Percentiles rank a stretch among this genome's conserved stretches.
These are phyloP conservation scores for Prosapia bicincta DNA, from an alignment of 2,888 invertebrate genomes.

Conservation along the genomic window DNA sequence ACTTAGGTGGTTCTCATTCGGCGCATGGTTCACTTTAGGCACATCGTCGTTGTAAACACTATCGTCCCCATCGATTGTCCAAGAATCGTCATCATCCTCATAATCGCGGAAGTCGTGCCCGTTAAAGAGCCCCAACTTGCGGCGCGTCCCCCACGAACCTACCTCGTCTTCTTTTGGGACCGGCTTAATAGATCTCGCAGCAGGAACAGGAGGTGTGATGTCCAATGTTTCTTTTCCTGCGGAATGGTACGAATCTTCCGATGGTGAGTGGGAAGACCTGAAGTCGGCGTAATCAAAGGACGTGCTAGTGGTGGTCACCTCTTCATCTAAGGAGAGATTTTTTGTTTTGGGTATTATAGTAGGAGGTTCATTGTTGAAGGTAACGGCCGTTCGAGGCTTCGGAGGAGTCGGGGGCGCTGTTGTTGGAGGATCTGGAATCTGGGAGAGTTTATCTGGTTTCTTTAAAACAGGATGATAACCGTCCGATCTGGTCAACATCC, in stretches of 20 bases:
- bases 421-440: not conserved
- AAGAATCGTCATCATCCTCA: conserved; percentile 18
- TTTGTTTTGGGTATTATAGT: conserved; percentile 16
- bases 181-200: not conserved
- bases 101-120: conserved; percentile 5
- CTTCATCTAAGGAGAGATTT: conserved; percentile 14
- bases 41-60: conserved; percentile 12
- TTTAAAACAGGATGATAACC: not conserved
- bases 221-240: conserved; percentile 17
- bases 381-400: conserved; percentile 10
- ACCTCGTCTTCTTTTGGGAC: conserved; percentile 17
- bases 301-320: conserved; percentile 15
- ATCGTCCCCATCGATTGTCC: conserved; percentile 19
- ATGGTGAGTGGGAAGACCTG: not conserved
- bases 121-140: not conserved
- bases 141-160: conserved; percentile 10
- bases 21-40: not conserved
- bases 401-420: conserved; percentile 6
- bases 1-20: not conserved
- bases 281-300: conserved; percentile 25
- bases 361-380: conserved; percentile 20
- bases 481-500: not conserved
- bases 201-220: conserved; percentile 7
- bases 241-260: conserved; percentile 4
- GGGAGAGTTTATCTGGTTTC: not conserved